Conservation (phyloP, 2,113 vertebrate genomes). For the Xerus inauris region DNA sequence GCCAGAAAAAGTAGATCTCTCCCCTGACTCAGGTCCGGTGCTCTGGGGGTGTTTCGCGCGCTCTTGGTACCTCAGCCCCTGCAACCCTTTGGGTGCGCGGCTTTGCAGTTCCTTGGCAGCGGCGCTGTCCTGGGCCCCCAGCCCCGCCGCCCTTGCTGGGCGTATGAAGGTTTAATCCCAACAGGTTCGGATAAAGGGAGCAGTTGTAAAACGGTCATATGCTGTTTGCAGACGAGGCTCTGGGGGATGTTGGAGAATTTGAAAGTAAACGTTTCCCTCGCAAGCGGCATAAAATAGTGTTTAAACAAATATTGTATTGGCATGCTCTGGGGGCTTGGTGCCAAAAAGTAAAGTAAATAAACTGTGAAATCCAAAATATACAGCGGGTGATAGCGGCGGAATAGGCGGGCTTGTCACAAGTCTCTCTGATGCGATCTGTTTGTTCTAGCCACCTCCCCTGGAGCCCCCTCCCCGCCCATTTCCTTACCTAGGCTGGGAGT, state of each 20-base stretch:
- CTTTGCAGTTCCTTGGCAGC: background rate
- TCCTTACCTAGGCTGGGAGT: conserved; percentile 54
- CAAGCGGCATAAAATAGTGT: conserved; percentile 86
- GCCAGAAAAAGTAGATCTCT: background rate
- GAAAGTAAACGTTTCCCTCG: conserved; percentile 86
- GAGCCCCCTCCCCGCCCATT: conserved; percentile 43
- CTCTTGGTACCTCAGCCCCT: background rate
- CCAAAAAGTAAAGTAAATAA: conserved; percentile 91
- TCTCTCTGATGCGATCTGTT: conserved; percentile 74
- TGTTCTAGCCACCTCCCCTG: conserved; percentile 73
- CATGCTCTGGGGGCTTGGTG: conserved; percentile 83
- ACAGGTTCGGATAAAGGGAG: conserved; percentile 80
- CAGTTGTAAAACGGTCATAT: conserved; percentile 84
- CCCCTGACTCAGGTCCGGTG: background rate
- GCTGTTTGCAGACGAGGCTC: conserved; percentile 79
- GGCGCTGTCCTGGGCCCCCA: background rate
- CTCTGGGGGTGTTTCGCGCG: background rate
- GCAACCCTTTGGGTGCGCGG: background rate
- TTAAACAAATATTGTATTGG: conserved; percentile 90
- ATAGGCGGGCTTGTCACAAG: conserved; percentile 80
- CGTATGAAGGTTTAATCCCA: conserved; percentile 79
- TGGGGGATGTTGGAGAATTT: conserved; percentile 85
- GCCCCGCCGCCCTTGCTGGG: background rate
- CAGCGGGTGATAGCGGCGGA: conserved; percentile 75
- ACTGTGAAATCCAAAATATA: conserved; percentile 89